phyloP scores from a whole-genome alignment of 1,140 invertebrate genomes.

The Anadara kagoshimensis region DNA sequence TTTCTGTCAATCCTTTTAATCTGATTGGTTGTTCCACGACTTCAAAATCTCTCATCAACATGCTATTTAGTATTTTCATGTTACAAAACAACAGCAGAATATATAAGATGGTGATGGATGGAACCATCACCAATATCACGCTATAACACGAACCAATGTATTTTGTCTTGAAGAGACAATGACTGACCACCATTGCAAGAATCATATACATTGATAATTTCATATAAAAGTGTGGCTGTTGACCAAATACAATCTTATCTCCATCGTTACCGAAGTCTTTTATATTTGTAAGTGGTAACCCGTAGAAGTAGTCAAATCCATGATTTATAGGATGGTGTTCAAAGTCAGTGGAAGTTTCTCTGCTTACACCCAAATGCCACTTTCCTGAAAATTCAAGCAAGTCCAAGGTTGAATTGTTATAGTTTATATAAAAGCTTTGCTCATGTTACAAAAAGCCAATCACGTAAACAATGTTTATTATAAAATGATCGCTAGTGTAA shows the following conservation, averaged over 20 bases:
- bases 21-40: slow-evolving; percentile 68
- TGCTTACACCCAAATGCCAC: slow-evolving; percentile 75
- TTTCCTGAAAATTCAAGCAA: slow-evolving; percentile 61
- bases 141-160: slow-evolving; percentile 25
- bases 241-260: slow-evolving; percentile 31
- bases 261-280: slow-evolving; percentile 69
- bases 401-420: too few relatives aligned
- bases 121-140: neutral
- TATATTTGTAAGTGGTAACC: slow-evolving; percentile 73
- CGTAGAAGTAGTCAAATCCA: slow-evolving; percentile 76
- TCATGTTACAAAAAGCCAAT: too few relatives aligned
- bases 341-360: slow-evolving; percentile 61
- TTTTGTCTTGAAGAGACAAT: slow-evolving; percentile 3
- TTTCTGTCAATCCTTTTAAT: slow-evolving; percentile 53
- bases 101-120: slow-evolving; percentile 17
- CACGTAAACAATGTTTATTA: too few relatives aligned
- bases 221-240: slow-evolving; percentile 23
- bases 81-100: slow-evolving; percentile 49
- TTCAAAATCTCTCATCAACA: slow-evolving; percentile 66
- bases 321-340: slow-evolving; percentile 73
- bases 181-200: slow-evolving; percentile 4
- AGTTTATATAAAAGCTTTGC: too few relatives aligned
- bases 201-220: neutral
- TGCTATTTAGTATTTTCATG: slow-evolving; percentile 63
- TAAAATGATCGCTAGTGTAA: too few relatives aligned